Base-by-base conservation (phyloP, 2,888 invertebrate genomes). In the Apocheima hispidaria region DNA sequence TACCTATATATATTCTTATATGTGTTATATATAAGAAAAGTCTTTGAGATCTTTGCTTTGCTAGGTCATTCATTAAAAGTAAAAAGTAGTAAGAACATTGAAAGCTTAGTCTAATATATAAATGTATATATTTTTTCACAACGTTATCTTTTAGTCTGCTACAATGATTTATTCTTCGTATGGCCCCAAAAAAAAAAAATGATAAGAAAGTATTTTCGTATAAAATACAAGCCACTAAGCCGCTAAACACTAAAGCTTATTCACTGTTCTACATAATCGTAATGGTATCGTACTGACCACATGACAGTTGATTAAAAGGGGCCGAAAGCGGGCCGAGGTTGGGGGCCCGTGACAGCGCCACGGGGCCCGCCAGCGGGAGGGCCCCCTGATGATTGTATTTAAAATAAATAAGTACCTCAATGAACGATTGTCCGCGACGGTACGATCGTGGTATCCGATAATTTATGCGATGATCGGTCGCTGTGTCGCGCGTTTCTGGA, bases 361-460 rank as follows among this genome's bases (percentile, higher is more conserved):
- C 87, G 80, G 88, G 91, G 82, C 86, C 83, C 78, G 75, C 85
- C 90, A 69, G 84, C 86, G 77, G 90, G 88, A 83, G 85, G 90
- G 75, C 84, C 82, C 88, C 88, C 90, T 92, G 92, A 92, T 90
- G 92, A 92, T 92, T 91, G 90, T 91, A 91, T 92, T 92, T 91
- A 91, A 92, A 90, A 92, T 92, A 92, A 92, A 92, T 92, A 92
- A 92, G 92, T 92, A 87, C 92, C 88, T 89, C 91, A 90, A 89
- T 92, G 92, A 91, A 91, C 91, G 92, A 92, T 91, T 92, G 92
- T 92, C 86, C 86, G 86, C 84, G 82, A 73, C 71, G 74, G 35
- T 50, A 50, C 50, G 50, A 77, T 81, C 80, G 80, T 80, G 78
- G 73, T 70, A 65, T 73, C 70, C 72, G 79, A 83, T 84, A 83